Base-by-base conservation (phyloP, 2,888 invertebrate species). In the Antheraea assamensis region DNA sequence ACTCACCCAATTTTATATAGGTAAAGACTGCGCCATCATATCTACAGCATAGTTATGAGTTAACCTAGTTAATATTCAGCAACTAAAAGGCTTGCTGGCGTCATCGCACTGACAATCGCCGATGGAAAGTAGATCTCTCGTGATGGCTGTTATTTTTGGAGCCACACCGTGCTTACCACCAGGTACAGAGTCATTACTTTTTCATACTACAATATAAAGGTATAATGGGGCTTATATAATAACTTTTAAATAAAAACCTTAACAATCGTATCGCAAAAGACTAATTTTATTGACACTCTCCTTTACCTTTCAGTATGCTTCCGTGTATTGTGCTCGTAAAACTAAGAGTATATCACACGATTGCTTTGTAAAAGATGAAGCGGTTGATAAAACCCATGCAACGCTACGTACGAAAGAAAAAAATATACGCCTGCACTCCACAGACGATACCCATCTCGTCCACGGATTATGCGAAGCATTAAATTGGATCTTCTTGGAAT, bases 401-500 rank as follows among this genome's bases (percentile, higher is more conserved):
- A 70, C 70, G 55, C 58, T 30, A 35, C 71, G 27, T 71, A 52
- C 71, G 71, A 71, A 64, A 66, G 55, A 47, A 71, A 71, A 27
- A 61, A 66, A 71, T 47, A 73, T 73, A 64, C 70, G 73, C 70
- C 70, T 74, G 74, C 66, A 55, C 42, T 52, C 71, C 52, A 24
- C 35, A 61, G 27, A 79, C 86, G 90, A 92, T 90, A 90, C 83
- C 87, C 88, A 92, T 91, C 91, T 90, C 87, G 83, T 84, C 85
- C 79, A 78, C 79, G 88, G 89, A 92, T 91, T 91, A 90, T 89
- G 86, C 90, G 85, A 86, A 83, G 85, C 86, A n/a, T 91, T 90
- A 91, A 92, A 92, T 91, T 89, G 90, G 89, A 90, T 90, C 88
- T 90, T 88, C 91, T 89, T 83, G 87, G 90, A 90, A 91, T 91